Evolutionary conservation across 2,113 vertebrate species (phyloP).

Genomic region (Accipiter virgatus): DNA sequence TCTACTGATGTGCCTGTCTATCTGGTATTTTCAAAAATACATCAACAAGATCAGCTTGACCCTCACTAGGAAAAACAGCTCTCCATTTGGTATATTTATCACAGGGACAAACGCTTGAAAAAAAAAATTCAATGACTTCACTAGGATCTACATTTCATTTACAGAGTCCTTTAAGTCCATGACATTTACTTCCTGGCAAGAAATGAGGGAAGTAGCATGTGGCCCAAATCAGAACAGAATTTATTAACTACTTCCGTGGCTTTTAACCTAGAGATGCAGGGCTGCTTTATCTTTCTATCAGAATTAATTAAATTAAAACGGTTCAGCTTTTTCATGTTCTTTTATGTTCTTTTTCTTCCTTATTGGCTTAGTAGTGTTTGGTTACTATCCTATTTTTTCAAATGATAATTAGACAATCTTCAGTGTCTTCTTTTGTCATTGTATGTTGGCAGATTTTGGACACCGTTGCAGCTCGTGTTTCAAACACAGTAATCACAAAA

Average conservation of each 20-base stretch:
- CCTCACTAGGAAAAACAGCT: neutral
- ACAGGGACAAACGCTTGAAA: neutral
- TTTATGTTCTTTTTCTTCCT: neutral
- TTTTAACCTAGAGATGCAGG: neutral
- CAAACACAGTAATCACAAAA: constrained; percentile 1
- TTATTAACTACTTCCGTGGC: neutral
- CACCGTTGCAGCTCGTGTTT: neutral
- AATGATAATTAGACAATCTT: neutral
- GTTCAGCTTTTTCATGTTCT: neutral
- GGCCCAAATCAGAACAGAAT: neutral
- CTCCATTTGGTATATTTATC: neutral
- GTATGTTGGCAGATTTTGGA: constrained; percentile 14
- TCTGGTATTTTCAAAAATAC: neutral
- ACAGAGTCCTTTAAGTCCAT: neutral
- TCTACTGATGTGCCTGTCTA: neutral
- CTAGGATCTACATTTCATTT: neutral
- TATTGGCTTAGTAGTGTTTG: neutral
- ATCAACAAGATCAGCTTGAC: neutral
- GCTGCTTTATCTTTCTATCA: neutral
- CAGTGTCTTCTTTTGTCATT: neutral
- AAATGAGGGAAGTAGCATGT: neutral
- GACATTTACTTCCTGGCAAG: neutral
- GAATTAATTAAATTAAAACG: neutral
- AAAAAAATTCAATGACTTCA: neutral
- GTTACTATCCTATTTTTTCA: neutral